Conservation (phyloP, 2,888 invertebrate species). For the Galerucella pusilla region DNA sequence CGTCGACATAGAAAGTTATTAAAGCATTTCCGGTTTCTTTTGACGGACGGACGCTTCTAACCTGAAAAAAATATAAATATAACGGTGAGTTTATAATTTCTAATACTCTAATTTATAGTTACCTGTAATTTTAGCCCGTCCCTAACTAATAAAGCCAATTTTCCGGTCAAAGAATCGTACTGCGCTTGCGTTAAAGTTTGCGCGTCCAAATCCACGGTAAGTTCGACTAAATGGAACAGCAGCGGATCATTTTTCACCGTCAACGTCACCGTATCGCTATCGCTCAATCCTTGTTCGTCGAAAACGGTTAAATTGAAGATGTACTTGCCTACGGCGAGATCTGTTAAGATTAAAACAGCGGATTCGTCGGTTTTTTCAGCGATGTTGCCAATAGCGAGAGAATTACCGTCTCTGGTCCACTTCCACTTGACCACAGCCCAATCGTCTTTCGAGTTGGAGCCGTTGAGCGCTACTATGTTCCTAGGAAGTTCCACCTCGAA, state of each 20-base stretch:
- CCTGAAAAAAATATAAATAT: constrained; percentile 46
- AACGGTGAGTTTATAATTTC: too few relatives aligned
- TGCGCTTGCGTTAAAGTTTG: constrained; percentile 76
- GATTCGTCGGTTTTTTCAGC: constrained; percentile 77
- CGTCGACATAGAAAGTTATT: constrained; percentile 66
- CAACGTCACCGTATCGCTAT: constrained; percentile 85
- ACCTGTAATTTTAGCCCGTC: constrained; percentile 75
- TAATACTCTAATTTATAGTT: not conserved
- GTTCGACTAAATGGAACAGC: constrained; percentile 80
- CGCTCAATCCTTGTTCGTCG: constrained; percentile 88
- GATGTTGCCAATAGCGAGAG: constrained; percentile 86
- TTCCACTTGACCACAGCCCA: constrained; percentile 85
- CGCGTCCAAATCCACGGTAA: constrained; percentile 82
- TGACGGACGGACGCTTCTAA: constrained; percentile 67
- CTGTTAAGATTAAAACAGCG: constrained; percentile 82
- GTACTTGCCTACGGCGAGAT: constrained; percentile 88
- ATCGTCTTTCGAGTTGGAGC: constrained; percentile 87
- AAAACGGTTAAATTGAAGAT: constrained; percentile 89
- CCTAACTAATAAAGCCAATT: constrained; percentile 81
- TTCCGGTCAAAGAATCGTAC: constrained; percentile 80
- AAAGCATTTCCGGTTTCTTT: constrained; percentile 66
- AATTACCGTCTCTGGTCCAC: constrained; percentile 82
- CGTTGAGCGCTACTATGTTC: constrained; percentile 83
- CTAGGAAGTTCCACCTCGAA: constrained; percentile 80
- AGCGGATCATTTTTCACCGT: constrained; percentile 83